These are phyloP conservation scores for Chrysogorgia sp. DNA, from an alignment of 92 coral and sea anemone species.

Conservation along the genomic window DNA sequence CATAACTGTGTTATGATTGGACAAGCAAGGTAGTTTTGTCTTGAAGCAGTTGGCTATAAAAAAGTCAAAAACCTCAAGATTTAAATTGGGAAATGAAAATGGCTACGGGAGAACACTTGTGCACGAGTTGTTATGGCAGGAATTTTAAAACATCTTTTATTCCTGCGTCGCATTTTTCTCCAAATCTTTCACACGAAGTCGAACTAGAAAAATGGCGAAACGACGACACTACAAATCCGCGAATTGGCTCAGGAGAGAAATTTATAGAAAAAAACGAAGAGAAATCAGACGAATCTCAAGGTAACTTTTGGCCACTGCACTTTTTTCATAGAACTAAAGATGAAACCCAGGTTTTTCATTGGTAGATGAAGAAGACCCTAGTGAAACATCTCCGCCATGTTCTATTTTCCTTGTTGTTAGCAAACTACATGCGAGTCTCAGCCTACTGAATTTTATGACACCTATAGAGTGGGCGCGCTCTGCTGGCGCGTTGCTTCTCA, in stretches of 20 bases:
- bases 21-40: neutral
- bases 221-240: neutral
- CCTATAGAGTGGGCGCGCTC: no score
- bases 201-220: neutral
- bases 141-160: neutral
- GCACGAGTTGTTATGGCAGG: neutral
- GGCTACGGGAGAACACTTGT: neutral
- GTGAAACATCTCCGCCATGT: no score
- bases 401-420: no score
- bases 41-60: conserved; percentile 2
- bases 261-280: neutral
- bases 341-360: no score
- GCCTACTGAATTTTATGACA: no score
- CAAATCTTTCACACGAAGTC: neutral
- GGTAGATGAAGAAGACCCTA: no score
- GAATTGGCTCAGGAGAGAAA: neutral
- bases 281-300: neutral
- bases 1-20: conserved; percentile 10
- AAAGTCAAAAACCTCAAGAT: neutral
- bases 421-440: no score
- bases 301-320: neutral
- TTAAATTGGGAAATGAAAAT: neutral
- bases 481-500: no score
- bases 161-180: neutral
- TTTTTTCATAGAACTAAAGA: neutral